Evolutionary conservation across 92 coral and sea anemone genomes (phyloP).

Genomic region (Epizoanthus fatuus): DNA sequence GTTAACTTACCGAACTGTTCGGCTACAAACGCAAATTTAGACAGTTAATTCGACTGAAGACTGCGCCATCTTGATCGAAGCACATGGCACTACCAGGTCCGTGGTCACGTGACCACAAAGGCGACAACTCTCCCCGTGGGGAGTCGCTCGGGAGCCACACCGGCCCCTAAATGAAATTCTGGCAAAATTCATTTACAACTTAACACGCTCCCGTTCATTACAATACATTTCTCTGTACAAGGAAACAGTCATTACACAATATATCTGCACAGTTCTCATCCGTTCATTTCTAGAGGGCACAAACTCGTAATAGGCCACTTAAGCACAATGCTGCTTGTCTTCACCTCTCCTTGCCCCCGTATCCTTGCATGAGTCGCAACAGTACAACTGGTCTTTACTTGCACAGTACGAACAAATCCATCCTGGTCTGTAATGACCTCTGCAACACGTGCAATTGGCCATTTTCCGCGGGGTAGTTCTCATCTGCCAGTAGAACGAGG

Average conservation of each 20-base stretch:
- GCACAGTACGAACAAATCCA: conserved; percentile 63
- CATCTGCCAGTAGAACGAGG: conserved; percentile 57
- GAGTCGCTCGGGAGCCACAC: conserved; percentile 51
- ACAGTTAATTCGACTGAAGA: no score
- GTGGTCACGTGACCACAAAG: no score
- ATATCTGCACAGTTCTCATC: conserved; percentile 1
- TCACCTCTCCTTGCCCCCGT: conserved; percentile 47
- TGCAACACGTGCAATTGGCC: conserved; percentile 62
- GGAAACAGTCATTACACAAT: no score
- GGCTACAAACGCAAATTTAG: no score
- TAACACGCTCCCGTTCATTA: conserved; percentile 12
- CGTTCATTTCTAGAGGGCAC: conserved; percentile 52
- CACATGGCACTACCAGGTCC: no score
- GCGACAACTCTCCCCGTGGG: no score
- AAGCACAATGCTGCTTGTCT: conserved; percentile 7
- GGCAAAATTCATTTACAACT: conserved; percentile 22
- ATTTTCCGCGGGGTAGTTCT: conserved; percentile 60
- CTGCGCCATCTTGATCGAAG: no score
- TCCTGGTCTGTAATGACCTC: conserved; percentile 52
- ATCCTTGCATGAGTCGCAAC: conserved; percentile 62
- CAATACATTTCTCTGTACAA: no score
- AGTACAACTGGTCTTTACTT: conserved; percentile 67
- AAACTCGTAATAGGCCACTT: conserved; percentile 55
- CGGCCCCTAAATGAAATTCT: conserved; percentile 54
- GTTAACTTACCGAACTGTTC: no score